Percentiles rank a stretch among this genome's conserved stretches.
phyloP scores from a whole-genome alignment of 2,888 invertebrate species.

The Eumacrocentrus americanus region DNA sequence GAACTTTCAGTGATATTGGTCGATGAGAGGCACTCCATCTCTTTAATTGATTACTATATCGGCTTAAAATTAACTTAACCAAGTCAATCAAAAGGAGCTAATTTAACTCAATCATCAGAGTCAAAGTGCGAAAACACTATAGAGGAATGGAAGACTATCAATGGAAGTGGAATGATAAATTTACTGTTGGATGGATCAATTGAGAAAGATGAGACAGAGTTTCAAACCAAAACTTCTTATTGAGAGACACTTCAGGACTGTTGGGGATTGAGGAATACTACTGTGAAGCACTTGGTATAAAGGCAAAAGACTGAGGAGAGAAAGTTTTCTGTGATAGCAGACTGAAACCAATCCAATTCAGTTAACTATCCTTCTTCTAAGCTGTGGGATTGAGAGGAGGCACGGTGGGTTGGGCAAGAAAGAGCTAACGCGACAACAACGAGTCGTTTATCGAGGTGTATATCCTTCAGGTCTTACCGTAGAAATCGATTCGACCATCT shows the following conservation, averaged over 20 bases:
- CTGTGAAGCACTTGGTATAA: background rate
- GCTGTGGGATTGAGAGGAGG: no score
- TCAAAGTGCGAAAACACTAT: no score
- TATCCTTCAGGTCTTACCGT: slow-evolving; percentile 67
- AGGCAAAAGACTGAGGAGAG: background rate
- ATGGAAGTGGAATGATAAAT: background rate
- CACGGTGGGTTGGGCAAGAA: no score
- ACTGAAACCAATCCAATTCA: background rate
- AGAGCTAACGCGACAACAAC: no score
- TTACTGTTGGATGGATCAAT: background rate
- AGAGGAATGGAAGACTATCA: no score
- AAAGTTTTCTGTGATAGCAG: background rate
- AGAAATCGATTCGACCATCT: slow-evolving; percentile 91
- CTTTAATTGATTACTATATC: slow-evolving; percentile 6
- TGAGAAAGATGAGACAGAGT: background rate
- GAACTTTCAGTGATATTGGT: no score
- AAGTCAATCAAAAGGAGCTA: slow-evolving; percentile 13
- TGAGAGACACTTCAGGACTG: no score
- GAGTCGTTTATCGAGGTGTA: no score
- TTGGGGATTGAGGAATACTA: no score
- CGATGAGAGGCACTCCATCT: no score
- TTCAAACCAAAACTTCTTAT: background rate
- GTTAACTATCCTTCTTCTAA: no score
- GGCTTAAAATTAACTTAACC: slow-evolving; percentile 12
- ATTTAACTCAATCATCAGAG: background rate